These are phyloP conservation scores for Promerops cafer DNA, from an alignment of 2,113 vertebrate genomes.

Conservation along the genomic window DNA sequence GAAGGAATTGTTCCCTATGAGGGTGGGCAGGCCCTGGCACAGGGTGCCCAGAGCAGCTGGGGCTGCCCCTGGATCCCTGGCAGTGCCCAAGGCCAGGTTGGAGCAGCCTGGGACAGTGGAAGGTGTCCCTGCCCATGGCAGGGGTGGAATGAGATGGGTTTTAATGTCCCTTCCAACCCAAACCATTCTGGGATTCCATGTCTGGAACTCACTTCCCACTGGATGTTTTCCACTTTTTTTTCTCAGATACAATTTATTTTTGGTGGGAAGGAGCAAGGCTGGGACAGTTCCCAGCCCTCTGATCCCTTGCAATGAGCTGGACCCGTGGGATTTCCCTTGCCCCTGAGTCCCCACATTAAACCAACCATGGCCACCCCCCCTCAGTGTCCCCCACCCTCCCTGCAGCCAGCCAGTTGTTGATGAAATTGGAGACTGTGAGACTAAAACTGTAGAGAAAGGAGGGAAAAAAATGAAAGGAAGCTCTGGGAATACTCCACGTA, in stretches of 20 bases:
- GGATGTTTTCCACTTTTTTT: neutral
- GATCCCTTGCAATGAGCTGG: neutral
- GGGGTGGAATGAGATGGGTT: accelerated
- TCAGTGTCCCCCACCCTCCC: neutral
- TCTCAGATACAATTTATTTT: neutral
- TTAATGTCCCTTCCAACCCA: neutral
- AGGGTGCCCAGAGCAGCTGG: neutral
- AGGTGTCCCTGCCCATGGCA: neutral
- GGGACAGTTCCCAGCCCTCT: neutral
- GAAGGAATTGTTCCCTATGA: neutral
- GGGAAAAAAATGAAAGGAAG: neutral
- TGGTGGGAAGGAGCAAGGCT: neutral
- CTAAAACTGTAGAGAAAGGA: neutral
- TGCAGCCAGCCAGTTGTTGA: neutral
- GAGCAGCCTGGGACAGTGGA: accelerated
- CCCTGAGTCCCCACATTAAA: neutral
- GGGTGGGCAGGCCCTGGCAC: neutral
- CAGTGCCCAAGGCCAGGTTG: neutral
- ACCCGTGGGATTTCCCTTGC: neutral
- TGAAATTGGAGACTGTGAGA: neutral
- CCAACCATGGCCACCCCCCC: neutral
- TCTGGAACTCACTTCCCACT: neutral
- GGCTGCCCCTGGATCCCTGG: neutral
- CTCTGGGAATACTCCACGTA: neutral
- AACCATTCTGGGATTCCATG: neutral